Evolutionary conservation across 2,113 vertebrate genomes (phyloP).

Genomic region (Campylomormyrus tamandua): DNA sequence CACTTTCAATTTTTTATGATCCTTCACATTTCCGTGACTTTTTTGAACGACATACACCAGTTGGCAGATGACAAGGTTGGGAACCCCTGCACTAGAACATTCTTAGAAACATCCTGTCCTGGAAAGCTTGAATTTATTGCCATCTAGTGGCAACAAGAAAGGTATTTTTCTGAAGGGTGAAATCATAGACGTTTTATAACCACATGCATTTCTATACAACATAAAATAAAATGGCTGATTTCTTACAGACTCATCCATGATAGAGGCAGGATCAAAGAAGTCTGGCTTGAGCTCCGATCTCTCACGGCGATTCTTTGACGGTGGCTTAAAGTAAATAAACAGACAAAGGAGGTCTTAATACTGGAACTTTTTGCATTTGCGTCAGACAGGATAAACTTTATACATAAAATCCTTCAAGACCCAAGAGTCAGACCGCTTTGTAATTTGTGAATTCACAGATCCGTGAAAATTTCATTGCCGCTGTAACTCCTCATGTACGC

Average conservation of each 20-base stretch:
- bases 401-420: not conserved
- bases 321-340: slow-evolving; percentile 63
- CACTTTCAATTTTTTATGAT: not conserved
- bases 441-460: too few relatives aligned
- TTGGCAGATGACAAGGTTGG: not conserved
- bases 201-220: not conserved
- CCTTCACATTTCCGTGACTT: not conserved
- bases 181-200: not conserved
- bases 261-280: slow-evolving; percentile 98
- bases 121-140: not conserved
- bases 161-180: not conserved
- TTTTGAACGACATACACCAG: not conserved
- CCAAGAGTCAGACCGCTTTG: not conserved
- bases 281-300: slow-evolving; percentile 96
- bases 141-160: slow-evolving; percentile 14
- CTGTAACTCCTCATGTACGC: too few relatives aligned
- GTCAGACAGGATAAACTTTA: not conserved
- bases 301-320: slow-evolving; percentile 95
- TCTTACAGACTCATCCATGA: slow-evolving; percentile 98
- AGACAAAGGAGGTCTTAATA: slow-evolving; percentile 13
- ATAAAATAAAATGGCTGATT: not conserved
- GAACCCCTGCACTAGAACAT: not conserved
- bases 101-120: not conserved
- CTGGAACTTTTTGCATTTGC: not conserved
- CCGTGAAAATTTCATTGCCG: too few relatives aligned